phyloP scores from a whole-genome alignment of 2,888 invertebrate genomes.

The Drosophila parthenogenetica region DNA sequence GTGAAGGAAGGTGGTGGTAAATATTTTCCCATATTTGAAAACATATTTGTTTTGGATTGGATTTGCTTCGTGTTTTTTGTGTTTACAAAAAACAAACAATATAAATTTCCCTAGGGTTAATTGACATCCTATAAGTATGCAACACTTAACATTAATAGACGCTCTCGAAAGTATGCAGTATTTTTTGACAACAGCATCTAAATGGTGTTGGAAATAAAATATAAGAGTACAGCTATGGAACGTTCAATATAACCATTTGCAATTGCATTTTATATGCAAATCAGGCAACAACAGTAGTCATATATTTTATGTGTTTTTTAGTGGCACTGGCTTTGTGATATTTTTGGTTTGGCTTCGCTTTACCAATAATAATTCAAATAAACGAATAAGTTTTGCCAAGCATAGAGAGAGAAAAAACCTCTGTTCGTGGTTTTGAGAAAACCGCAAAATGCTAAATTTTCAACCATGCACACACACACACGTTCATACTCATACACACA shows the following conservation, averaged over 20 bases:
- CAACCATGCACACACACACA: conserved; percentile 18
- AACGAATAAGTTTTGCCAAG: conserved; percentile 43
- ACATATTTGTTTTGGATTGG: no score
- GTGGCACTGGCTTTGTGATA: conserved; percentile 43
- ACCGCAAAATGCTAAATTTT: conserved; percentile 47
- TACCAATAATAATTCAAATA: conserved; percentile 73
- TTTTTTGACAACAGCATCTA: neutral
- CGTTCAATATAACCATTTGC: conserved; percentile 49
- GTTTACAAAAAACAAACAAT: no score
- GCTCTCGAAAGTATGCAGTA: conserved; percentile 32
- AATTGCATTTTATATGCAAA: conserved; percentile 76
- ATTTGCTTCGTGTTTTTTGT: no score
- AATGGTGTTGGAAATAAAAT: neutral
- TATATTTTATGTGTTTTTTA: neutral
- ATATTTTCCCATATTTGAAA: no score
- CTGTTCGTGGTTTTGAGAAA: conserved; percentile 29
- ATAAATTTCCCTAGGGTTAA: neutral
- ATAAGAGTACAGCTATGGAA: conserved; percentile 18
- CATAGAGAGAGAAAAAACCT: conserved; percentile 26
- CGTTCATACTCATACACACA: conserved; percentile 6
- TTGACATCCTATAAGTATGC: neutral
- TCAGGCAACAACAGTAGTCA: conserved; percentile 36
- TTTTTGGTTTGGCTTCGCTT: conserved; percentile 37
- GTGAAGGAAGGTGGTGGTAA: no score
- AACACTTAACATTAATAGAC: neutral